A percentile compares a stretch with the other conserved stretches of the same genome.
Evolutionary conservation across 2,113 vertebrate species (phyloP).

Genomic region (Haemorhous mexicanus): DNA sequence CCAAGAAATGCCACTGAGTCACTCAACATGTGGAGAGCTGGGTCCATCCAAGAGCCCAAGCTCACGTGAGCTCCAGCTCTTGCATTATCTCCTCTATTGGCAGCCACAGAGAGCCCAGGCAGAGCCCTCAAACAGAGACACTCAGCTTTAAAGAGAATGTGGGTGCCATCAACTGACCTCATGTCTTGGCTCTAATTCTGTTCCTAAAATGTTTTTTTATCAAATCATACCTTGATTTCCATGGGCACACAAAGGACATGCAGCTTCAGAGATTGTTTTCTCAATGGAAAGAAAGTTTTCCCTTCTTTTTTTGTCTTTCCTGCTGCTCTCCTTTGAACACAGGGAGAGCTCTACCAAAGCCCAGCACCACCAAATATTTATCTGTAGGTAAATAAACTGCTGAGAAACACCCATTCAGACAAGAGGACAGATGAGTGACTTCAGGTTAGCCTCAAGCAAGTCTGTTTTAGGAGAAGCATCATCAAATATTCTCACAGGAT

Average conservation of each 20-base stretch:
- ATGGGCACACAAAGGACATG: rapidly evolving
- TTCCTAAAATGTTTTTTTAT: background rate
- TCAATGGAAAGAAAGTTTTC: background rate
- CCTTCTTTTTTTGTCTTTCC: background rate
- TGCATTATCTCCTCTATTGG: background rate
- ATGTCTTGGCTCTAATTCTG: background rate
- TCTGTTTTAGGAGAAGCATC: background rate
- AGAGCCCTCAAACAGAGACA: background rate
- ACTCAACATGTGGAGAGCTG: background rate
- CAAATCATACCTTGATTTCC: background rate
- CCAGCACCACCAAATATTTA: background rate
- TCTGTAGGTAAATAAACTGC: background rate
- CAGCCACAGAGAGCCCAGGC: background rate
- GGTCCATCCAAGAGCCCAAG: background rate
- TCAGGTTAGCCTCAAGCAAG: background rate
- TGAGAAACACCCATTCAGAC: background rate
- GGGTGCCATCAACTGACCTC: background rate
- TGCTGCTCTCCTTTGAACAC: background rate
- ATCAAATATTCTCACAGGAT: background rate
- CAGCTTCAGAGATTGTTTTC: background rate
- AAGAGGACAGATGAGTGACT: background rate
- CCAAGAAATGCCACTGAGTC: background rate
- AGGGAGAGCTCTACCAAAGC: background rate
- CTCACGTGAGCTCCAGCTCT: background rate
- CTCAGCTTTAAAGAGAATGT: background rate